A percentile compares a stretch with the other conserved stretches of the same genome.
phyloP scores from a whole-genome alignment of 2,113 vertebrate species.

The Saguinus midas region DNA sequence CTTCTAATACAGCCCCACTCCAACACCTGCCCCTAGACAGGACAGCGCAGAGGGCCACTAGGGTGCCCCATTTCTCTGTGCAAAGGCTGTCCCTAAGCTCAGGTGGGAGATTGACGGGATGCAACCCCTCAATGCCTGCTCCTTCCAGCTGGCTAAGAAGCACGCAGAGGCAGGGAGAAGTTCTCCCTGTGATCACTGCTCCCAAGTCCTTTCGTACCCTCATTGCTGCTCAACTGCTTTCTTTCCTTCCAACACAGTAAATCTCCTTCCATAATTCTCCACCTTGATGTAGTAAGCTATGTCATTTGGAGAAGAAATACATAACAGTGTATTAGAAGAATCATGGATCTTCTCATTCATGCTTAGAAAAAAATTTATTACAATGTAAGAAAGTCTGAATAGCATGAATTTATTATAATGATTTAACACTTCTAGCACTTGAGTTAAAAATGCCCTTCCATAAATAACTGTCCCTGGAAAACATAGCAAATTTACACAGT shows the following conservation, averaged over 20 bases:
- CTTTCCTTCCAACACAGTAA: slow-evolving; percentile 74
- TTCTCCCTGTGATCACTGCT: neutral
- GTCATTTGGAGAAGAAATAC: slow-evolving; percentile 87
- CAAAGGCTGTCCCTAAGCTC: neutral
- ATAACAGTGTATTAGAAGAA: slow-evolving; percentile 87
- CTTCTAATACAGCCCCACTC: neutral
- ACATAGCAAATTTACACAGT: slow-evolving; percentile 88
- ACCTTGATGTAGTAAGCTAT: slow-evolving; percentile 84
- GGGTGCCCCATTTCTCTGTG: neutral
- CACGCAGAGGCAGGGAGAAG: too few relatives aligned
- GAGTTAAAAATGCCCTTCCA: slow-evolving; percentile 87
- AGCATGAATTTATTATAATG: slow-evolving; percentile 88
- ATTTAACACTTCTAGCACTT: slow-evolving; percentile 86
- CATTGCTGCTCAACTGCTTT: slow-evolving; percentile 62
- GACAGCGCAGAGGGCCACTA: neutral
- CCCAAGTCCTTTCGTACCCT: slow-evolving; percentile 21
- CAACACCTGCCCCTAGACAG: neutral
- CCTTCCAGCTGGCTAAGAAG: neutral
- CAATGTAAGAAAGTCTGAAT: slow-evolving; percentile 86
- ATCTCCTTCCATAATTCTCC: slow-evolving; percentile 83
- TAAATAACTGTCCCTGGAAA: slow-evolving; percentile 88
- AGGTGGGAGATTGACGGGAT: too few relatives aligned
- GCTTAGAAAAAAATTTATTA: slow-evolving; percentile 88
- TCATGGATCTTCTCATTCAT: slow-evolving; percentile 88
- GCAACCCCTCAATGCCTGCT: too few relatives aligned